Base-by-base conservation (phyloP, 2,888 invertebrate species). In the Elegia similella region DNA sequence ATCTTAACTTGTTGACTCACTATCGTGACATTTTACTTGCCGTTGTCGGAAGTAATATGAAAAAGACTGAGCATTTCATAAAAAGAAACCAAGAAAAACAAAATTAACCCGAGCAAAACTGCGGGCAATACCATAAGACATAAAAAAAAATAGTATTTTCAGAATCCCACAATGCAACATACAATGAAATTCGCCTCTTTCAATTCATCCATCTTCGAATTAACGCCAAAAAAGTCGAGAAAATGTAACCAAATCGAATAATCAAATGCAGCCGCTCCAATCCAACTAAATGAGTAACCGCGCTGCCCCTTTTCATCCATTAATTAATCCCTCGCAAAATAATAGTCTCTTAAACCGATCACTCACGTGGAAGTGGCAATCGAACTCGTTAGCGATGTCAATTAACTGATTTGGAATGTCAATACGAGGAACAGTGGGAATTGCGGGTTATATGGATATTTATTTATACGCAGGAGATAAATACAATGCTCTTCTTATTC, bases 321-420 rank as follows among this genome's bases (percentile, higher is more conserved):
- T 88, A 86, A 88, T 88, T 86, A 88, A 86, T 83, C 82, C 82
- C 75, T 77, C 75, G 66, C 80, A 76, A 78, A 82, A 84, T 86
- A 82, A 87, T 84, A 81, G 82, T 76, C 82, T 81, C 82, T 82
- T 79, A 81, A 84, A 84, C 70, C 78, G 82, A 82, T 83, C 77
- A 78, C 76, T 79, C 76, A 76, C 76, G 77, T 80, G 75, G 79
- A 77, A 77, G 77, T 77, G 82, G 78, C 82, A 78, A 80, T 80
- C 78, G 76, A 66, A 75, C 73, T 71, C 72, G 76, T 69, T 78
- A 78, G 80, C 76, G 72, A 75, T 76, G 80, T 80, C 80, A 79
- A 80, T 84, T 81, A 77, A 74, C 73, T 68, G 42, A 54, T 48
- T 48, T 58, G 54, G 44, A 17, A 55, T 32, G 34, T 44, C 54